Conservation (phyloP, 2,113 vertebrate genomes). For the Pseudonaja textilis region DNA sequence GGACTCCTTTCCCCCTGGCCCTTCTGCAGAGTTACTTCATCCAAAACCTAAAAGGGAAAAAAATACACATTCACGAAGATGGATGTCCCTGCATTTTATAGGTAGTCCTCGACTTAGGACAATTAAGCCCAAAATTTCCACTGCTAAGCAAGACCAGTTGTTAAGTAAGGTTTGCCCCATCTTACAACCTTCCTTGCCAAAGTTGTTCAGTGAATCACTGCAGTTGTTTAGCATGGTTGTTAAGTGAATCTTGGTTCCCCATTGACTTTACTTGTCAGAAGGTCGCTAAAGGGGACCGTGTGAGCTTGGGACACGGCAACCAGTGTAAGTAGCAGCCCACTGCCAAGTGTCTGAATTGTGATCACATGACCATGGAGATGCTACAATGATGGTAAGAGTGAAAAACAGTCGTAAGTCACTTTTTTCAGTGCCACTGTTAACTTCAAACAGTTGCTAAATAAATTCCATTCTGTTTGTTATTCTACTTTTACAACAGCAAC, state of each 20-base stretch:
- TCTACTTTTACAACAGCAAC: too few species aligned
- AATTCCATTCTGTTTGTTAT: too few species aligned
- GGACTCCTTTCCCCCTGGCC: neutral
- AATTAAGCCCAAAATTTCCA: neutral
- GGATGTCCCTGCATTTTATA: neutral
- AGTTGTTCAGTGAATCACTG: neutral
- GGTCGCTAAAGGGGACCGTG: too few species aligned
- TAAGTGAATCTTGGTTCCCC: neutral
- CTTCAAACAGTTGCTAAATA: too few species aligned
- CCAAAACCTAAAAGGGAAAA: constrained; percentile 47
- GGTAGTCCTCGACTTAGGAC: neutral
- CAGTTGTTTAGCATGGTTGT: neutral
- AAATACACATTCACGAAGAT: neutral
- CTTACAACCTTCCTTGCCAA: neutral
- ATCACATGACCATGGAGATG: too few species aligned
- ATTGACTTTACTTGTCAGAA: neutral
- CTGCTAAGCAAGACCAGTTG: neutral
- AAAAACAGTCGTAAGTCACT: too few species aligned
- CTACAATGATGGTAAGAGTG: too few species aligned
- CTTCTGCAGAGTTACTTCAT: constrained; percentile 24
- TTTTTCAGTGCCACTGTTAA: too few species aligned
- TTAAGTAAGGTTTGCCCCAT: neutral
- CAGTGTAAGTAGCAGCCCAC: neutral
- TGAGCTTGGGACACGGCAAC: neutral
- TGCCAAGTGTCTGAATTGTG: neutral